Evolutionary conservation across 2,113 vertebrate genomes (phyloP), one percentile per base, ranked within the genome.

Genomic region (Neolamprologus modestus): DNA sequence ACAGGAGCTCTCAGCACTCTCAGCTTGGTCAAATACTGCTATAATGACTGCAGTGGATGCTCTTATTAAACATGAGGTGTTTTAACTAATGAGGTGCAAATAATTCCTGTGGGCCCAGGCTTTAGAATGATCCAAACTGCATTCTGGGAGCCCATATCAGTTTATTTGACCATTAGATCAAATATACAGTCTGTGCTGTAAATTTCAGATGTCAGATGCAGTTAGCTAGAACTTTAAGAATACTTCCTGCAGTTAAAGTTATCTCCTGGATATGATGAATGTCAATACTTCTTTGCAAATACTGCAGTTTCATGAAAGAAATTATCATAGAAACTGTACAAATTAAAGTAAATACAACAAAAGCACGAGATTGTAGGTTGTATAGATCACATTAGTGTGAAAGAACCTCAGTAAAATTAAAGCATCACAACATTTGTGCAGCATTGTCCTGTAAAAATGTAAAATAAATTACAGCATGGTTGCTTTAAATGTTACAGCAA

Each of bases 291-390:
- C 19, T 37, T 66, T 37, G 7, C 33, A 68, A 68, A 68, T 68
- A 6, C 19, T 40, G 63, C 7, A 68, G 19, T 68, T 68, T 68
- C 4, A 40, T 5, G 33, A 40, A 68, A 37, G 2, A 21, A 37
- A 21, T 68, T 68, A 13, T 0, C 0, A n/a, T 68, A 14, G 63
- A 2, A 40, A 68, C 19, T 40, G 33, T 68, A 68, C 33, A 68
- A 40, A 21, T 40, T 3, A 40, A 37, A 37, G 11, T 68, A 40
- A 42, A 71, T 24, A 42, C 7, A n/a, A 42, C 8, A 68, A 37
- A 37, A 40, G 33, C 19, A 40, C 0, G 0, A 24, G 8, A 66
- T 35, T 66, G 17, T 66, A 35, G 26, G 8, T 2, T 35, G 17
- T 66, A 8, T 35, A 37, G 19, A 71, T 71, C 0, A 24, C 66